A percentile compares a stretch with the other conserved stretches of the same genome.
phyloP scores from a whole-genome alignment of 2,113 vertebrate species.

The Boleophthalmus pectinirostris region DNA sequence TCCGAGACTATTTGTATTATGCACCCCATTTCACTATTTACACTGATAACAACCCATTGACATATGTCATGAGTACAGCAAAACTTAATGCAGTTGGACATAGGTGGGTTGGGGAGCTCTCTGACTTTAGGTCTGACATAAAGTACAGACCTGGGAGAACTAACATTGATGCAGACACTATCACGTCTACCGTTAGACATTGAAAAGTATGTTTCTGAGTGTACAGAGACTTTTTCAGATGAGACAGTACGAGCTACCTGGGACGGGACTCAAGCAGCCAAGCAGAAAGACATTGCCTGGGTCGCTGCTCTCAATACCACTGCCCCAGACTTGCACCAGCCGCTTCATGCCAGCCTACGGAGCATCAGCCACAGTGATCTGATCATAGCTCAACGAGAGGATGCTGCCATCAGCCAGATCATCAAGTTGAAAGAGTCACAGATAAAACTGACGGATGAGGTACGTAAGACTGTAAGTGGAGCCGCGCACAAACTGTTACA shows the following conservation, averaged over 20 bases:
- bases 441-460: conserved; percentile 1
- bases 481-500: neutral
- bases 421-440: neutral
- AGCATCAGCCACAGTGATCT: no score
- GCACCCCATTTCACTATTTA: no score
- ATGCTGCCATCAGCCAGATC: no score
- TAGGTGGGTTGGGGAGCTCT: conserved; percentile 9
- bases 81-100: conserved; percentile 2
- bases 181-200: conserved; percentile 30
- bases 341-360: no score
- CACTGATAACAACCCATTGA: no score
- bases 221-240: conserved; percentile 11
- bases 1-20: no score
- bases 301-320: no score
- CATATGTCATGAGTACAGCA: conserved; percentile 2
- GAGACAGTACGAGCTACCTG: neutral
- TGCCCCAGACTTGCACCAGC: no score
- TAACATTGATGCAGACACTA: conserved; percentile 15
- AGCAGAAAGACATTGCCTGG: no score
- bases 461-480: neutral
- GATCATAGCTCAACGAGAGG: no score
- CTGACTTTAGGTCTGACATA: conserved; percentile 1
- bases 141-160: conserved; percentile 8
- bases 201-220: neutral
- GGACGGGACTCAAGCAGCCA: no score